Percentiles rank a stretch among this genome's conserved stretches.
Conservation (phyloP, 1,140 invertebrate genomes). For the Panonychus citri region DNA sequence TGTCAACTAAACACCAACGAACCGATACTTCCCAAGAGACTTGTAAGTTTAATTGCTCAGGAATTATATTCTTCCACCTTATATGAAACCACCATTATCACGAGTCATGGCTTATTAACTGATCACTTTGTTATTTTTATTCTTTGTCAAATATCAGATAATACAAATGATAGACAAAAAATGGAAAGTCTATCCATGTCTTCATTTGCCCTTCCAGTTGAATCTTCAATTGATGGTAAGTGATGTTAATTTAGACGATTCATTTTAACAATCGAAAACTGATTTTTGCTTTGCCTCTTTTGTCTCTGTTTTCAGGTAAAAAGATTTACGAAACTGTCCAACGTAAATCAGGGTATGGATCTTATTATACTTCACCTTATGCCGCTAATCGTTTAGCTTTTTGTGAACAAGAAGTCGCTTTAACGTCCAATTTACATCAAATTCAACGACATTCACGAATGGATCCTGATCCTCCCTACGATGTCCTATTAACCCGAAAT, state of each 20-base stretch:
- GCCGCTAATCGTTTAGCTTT: not conserved
- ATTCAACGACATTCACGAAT: too few relatives aligned
- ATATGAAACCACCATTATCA: too few relatives aligned
- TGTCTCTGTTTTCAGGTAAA: not conserved
- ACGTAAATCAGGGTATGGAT: not conserved
- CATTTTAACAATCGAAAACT: not conserved
- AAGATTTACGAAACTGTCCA: not conserved
- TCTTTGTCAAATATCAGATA: too few relatives aligned
- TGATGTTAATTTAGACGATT: too few relatives aligned
- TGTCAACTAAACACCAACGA: not conserved
- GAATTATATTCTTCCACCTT: too few relatives aligned
- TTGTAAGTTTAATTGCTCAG: not conserved
- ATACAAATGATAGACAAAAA: not conserved
- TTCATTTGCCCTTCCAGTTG: not conserved
- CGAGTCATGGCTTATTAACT: too few relatives aligned
- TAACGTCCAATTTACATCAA: too few relatives aligned
- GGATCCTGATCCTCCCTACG: too few relatives aligned
- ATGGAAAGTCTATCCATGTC: slow-evolving; percentile 1
- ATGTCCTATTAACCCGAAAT: too few relatives aligned
- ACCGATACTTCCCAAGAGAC: not conserved
- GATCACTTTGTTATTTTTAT: not conserved
- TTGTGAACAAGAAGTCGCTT: not conserved
- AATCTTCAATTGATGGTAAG: not conserved
- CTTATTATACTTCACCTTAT: slow-evolving; percentile 1
- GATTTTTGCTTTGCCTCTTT: not conserved